phyloP scores from a whole-genome alignment of 2,113 vertebrate species.

The Lophura nycthemera region DNA sequence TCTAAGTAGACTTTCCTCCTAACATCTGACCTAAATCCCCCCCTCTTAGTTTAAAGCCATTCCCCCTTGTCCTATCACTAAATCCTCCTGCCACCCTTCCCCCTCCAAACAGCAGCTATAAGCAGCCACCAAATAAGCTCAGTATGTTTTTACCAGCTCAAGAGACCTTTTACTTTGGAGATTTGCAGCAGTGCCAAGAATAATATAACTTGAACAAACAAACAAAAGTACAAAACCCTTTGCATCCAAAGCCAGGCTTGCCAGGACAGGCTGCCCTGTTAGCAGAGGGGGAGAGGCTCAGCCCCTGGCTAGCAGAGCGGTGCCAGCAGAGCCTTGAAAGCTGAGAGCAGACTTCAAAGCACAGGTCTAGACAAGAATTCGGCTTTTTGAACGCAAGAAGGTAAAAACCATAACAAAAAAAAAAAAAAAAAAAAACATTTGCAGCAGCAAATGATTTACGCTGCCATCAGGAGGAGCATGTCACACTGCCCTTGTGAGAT shows the following conservation, averaged over 20 bases:
- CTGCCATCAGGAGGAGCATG: fast-evolving
- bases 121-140: not conserved
- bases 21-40: not conserved
- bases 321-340: slow-evolving; percentile 15
- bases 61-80: not conserved
- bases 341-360: slow-evolving; percentile 2
- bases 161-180: not conserved
- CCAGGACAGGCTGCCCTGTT: slow-evolving; percentile 29
- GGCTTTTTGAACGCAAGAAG: not conserved
- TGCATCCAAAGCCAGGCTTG: slow-evolving; percentile 10
- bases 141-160: slow-evolving; percentile 11
- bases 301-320: not conserved
- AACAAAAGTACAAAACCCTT: not conserved
- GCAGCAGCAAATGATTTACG: not conserved
- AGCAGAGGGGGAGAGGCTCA: slow-evolving; percentile 26
- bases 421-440: not conserved
- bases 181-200: not conserved
- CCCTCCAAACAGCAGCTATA: not conserved
- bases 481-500: fast-evolving
- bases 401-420: not conserved
- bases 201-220: slow-evolving; percentile 30
- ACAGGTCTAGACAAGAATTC: slow-evolving; percentile 49
- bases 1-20: not conserved
- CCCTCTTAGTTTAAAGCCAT: not conserved
- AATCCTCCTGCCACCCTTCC: not conserved